Percentiles rank a stretch among this genome's conserved stretches.
These are phyloP conservation scores for Hemitrygon akajei DNA, from an alignment of 2,797 vertebrate species.

Conservation along the genomic window DNA sequence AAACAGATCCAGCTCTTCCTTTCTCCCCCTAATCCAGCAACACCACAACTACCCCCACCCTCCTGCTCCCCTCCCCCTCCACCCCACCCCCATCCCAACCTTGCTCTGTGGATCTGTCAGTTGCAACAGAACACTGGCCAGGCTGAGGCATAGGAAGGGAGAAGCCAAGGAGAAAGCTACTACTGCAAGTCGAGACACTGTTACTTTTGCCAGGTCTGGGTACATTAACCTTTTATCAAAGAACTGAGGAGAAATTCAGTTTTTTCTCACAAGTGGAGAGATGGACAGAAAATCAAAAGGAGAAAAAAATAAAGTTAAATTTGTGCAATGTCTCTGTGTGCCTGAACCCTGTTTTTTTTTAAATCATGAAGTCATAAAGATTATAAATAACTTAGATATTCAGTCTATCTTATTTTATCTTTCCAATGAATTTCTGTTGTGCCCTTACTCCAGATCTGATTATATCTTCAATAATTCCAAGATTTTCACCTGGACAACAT, in stretches of 20 bases:
- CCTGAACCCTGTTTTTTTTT: not conserved
- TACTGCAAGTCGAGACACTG: conserved; percentile 27
- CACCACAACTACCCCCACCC: not conserved
- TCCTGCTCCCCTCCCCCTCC: not conserved
- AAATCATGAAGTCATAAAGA: too few relatives aligned
- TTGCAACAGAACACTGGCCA: not conserved
- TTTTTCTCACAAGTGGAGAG: not conserved
- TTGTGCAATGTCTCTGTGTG: conserved; percentile 22
- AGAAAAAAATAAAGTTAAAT: conserved; percentile 23
- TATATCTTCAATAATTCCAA: not conserved
- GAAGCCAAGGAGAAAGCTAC: not conserved
- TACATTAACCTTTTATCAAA: conserved; percentile 15
- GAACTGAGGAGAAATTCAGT: conserved; percentile 14
- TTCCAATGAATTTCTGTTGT: not conserved
- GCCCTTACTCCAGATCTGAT: too few relatives aligned
- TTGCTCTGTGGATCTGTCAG: not conserved
- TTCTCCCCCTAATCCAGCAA: too few relatives aligned
- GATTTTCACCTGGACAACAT: not conserved
- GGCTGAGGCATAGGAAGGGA: not conserved
- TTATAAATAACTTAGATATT: too few relatives aligned
- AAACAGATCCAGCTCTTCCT: conserved; percentile 15
- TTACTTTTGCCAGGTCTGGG: conserved; percentile 9
- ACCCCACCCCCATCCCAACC: not conserved
- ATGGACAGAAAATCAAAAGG: not conserved
- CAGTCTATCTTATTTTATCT: not conserved